Evolutionary conservation across 2,888 invertebrate species (phyloP).

Genomic region (Phoenoteleia sp.): DNA sequence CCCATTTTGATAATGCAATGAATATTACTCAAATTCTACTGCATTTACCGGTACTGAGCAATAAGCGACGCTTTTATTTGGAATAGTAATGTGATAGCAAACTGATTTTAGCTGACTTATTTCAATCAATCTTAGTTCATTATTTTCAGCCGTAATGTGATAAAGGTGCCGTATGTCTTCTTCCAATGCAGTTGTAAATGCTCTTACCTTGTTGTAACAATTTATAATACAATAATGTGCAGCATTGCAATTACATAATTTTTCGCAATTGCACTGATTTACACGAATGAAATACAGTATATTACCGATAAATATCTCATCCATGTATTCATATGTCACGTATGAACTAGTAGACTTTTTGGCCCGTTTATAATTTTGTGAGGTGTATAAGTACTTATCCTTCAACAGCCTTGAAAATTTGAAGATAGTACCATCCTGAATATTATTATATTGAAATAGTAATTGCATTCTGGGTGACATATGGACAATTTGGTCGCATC

Average conservation of each 20-base stretch:
- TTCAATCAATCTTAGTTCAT: conserved; percentile 2
- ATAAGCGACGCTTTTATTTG: neutral
- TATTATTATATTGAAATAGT: neutral
- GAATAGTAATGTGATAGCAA: neutral
- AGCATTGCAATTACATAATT: conserved; percentile 17
- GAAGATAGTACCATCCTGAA: neutral
- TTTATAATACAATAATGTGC: conserved; percentile 22
- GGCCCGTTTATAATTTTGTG: neutral
- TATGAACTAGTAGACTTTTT: neutral
- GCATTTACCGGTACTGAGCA: neutral
- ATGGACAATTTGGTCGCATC: neutral
- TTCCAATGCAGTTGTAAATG: neutral
- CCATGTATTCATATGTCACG: conserved; percentile 4
- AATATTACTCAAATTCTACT: conserved; percentile 17
- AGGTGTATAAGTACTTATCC: conserved; percentile 9
- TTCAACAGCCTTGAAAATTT: conserved; percentile 13
- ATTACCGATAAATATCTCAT: neutral
- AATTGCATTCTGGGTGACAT: neutral
- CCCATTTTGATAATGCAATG: too few species aligned
- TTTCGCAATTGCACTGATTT: neutral
- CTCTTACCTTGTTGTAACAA: neutral
- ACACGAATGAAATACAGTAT: conserved; percentile 8
- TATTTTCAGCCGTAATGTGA: neutral
- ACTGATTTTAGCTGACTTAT: conserved; percentile 3
- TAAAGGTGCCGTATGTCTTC: conserved; percentile 9